These are phyloP conservation scores for Arizona elegans DNA, from an alignment of 2,113 vertebrate species.

Conservation along the genomic window DNA sequence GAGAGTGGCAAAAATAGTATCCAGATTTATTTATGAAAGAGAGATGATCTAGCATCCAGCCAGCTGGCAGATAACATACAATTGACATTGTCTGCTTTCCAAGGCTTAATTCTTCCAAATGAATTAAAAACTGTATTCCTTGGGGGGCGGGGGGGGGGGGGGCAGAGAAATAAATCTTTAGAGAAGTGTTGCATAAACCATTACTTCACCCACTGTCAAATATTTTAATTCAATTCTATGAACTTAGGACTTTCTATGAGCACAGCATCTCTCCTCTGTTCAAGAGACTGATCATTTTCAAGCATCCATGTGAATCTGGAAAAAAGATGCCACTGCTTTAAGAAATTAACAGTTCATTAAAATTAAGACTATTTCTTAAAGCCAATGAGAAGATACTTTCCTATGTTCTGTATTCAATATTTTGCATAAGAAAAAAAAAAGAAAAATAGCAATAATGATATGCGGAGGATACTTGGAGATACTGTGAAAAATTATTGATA, in stretches of 20 bases:
- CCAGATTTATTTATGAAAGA: constrained; percentile 74
- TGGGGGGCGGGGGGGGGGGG: neutral
- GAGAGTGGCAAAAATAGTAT: constrained; percentile 54
- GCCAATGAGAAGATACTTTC: neutral
- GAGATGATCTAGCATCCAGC: constrained; percentile 83
- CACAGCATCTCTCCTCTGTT: neutral
- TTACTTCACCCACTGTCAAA: neutral
- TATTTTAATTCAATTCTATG: neutral
- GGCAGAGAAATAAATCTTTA: constrained; percentile 6
- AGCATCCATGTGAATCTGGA: neutral
- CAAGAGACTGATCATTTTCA: neutral
- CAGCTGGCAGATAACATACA: constrained; percentile 53
- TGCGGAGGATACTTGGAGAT: neutral
- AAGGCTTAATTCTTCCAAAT: neutral
- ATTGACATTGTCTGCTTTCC: constrained; percentile 71
- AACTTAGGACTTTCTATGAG: neutral
- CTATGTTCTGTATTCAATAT: neutral
- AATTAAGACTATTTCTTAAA: neutral
- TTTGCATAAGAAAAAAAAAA: neutral
- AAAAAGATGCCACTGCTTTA: neutral
- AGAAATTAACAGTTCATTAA: neutral
- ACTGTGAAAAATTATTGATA: neutral
- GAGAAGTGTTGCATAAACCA: neutral
- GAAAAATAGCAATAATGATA: neutral
- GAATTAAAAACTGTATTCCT: neutral